Conservation (phyloP, 2,797 vertebrate species). For the Ateles fusciceps region DNA sequence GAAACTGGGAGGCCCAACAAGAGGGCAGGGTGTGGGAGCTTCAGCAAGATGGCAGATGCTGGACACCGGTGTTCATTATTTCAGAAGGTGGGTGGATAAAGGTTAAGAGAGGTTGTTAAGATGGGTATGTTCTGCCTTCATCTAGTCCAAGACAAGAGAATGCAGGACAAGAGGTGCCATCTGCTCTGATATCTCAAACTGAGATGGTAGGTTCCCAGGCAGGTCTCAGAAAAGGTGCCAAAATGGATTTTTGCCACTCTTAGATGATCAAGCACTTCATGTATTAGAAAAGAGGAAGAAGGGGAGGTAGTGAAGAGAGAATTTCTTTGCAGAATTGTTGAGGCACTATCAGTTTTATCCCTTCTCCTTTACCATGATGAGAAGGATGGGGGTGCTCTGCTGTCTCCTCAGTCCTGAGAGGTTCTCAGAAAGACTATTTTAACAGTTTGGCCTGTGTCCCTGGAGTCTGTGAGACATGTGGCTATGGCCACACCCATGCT, state of each 20-base stretch:
- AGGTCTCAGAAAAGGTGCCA: background rate
- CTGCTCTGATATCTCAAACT: background rate
- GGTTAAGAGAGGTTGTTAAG: background rate
- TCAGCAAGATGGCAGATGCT: background rate
- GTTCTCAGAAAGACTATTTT: background rate
- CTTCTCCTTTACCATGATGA: background rate
- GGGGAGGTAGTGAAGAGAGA: background rate
- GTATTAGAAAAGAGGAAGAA: background rate
- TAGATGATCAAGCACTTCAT: background rate
- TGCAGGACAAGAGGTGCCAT: background rate
- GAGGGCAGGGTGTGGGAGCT: fast-evolving
- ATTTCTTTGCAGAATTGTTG: background rate
- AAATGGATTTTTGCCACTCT: background rate
- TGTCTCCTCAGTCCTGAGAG: background rate
- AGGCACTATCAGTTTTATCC: background rate
- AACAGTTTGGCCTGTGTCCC: background rate
- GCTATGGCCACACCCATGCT: background rate
- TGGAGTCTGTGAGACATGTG: background rate
- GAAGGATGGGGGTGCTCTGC: background rate
- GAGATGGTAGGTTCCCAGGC: background rate
- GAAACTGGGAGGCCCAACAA: background rate
- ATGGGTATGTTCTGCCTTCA: background rate
- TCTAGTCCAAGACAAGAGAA: background rate
- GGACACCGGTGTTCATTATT: background rate
- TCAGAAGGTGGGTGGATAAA: background rate